Percentiles rank a stretch among this genome's conserved stretches.
These are phyloP conservation scores for Tragopan temminckii DNA, from an alignment of 2,797 vertebrate species.

Conservation along the genomic window DNA sequence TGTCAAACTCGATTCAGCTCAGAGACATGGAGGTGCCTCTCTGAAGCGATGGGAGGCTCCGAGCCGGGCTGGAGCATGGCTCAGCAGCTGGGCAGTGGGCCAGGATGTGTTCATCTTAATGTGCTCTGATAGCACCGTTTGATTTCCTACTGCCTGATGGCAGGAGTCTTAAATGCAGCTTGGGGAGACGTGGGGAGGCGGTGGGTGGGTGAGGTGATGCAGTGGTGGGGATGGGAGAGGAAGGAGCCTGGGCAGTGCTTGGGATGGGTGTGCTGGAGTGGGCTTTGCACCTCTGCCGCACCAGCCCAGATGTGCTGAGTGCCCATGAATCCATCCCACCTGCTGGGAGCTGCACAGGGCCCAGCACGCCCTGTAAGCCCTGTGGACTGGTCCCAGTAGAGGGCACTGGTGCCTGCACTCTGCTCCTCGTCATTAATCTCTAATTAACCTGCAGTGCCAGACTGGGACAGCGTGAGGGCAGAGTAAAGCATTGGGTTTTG, in stretches of 20 bases:
- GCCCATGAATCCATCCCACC: not conserved
- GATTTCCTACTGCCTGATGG: not conserved
- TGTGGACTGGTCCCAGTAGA: conserved; percentile 50
- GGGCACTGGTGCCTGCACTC: conserved; percentile 55
- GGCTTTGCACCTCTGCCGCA: not conserved
- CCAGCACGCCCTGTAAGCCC: not conserved
- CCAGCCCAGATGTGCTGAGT: not conserved
- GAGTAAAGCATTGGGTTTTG: fast-evolving
- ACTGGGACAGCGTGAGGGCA: fast-evolving
- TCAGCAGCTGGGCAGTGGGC: not conserved
- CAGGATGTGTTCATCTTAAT: conserved; percentile 1
- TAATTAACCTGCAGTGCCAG: not conserved
- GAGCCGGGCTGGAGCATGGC: not conserved
- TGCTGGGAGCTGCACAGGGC: not conserved
- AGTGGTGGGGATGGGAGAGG: not conserved
- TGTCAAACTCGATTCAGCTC: conserved; percentile 54
- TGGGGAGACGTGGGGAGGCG: not conserved
- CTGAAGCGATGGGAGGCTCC: not conserved
- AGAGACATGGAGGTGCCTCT: not conserved
- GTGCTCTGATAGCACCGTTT: not conserved
- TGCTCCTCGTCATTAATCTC: conserved; percentile 25
- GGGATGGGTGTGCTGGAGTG: fast-evolving
- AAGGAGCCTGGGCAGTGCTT: fast-evolving
- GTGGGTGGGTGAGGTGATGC: fast-evolving
- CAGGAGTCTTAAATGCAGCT: not conserved